These are phyloP conservation scores for Oxystoma pomonae DNA, from an alignment of 2,888 invertebrate species.

Conservation along the genomic window DNA sequence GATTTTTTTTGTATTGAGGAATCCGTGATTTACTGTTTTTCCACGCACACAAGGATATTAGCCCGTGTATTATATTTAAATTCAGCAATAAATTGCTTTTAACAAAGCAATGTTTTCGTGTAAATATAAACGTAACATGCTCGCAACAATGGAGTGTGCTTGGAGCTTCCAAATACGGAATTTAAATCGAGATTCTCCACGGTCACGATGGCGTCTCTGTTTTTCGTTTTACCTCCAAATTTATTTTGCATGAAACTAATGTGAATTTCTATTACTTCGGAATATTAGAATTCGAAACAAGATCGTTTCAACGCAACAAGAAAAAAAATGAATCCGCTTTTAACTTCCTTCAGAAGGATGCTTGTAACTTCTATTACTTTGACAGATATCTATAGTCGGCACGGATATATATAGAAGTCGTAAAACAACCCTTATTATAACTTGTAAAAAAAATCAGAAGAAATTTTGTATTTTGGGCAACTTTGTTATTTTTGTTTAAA, in stretches of 20 bases:
- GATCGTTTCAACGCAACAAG: too few relatives aligned
- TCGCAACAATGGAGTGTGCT: constrained; percentile 40
- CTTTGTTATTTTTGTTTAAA: too few relatives aligned
- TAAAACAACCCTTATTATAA: too few relatives aligned
- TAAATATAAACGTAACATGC: constrained; percentile 46
- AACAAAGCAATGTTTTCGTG: constrained; percentile 45
- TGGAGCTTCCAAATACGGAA: constrained; percentile 34
- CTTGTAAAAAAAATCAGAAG: too few relatives aligned
- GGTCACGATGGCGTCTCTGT: neutral
- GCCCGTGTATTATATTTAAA: constrained; percentile 36
- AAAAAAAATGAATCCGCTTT: too few relatives aligned
- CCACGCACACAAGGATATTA: neutral
- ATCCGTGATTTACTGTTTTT: neutral
- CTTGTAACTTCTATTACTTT: too few relatives aligned
- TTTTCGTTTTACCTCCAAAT: neutral
- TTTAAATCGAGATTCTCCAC: neutral
- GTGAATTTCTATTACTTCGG: neutral
- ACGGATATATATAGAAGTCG: too few relatives aligned
- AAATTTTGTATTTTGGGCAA: too few relatives aligned
- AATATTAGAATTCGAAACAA: too few relatives aligned
- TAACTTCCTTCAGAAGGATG: too few relatives aligned
- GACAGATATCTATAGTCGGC: too few relatives aligned
- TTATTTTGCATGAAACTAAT: neutral
- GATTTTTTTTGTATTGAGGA: too few relatives aligned
- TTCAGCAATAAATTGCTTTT: constrained; percentile 46